Conservation (phyloP, 2,888 invertebrate species). For the Ophraella communa region DNA sequence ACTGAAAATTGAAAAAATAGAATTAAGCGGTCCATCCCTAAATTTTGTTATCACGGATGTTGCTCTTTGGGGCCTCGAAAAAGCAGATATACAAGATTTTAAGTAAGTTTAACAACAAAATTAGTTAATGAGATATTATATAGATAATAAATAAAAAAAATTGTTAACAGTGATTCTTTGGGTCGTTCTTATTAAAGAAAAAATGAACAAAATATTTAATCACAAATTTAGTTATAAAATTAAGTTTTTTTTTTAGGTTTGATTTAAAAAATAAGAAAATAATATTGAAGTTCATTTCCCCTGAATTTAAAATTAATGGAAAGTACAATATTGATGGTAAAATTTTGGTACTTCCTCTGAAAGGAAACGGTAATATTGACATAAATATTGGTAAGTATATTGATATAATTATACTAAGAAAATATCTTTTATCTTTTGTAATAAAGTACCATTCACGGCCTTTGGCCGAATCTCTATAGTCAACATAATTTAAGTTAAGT, state of each 20-base stretch:
- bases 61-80: constrained; percentile 40
- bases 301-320: background rate
- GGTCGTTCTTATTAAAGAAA: too few species aligned
- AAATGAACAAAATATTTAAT: too few species aligned
- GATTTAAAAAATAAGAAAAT: background rate
- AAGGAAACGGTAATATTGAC: constrained; percentile 1
- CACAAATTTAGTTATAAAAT: background rate
- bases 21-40: constrained; percentile 38
- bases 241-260: background rate
- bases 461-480: too few species aligned
- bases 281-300: background rate
- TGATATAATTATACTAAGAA: too few species aligned
- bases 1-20: constrained; percentile 40
- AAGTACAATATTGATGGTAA: constrained; percentile 5
- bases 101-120: constrained; percentile 34
- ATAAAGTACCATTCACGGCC: too few species aligned
- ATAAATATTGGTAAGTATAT: background rate
- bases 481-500: too few species aligned
- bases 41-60: constrained; percentile 38
- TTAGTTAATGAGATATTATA: background rate
- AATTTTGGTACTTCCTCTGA: background rate
- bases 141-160: too few species aligned
- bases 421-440: too few species aligned
- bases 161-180: too few species aligned
- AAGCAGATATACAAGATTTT: constrained; percentile 32